phyloP scores from a whole-genome alignment of 2,888 invertebrate genomes.

The Marronus borbonicus region DNA sequence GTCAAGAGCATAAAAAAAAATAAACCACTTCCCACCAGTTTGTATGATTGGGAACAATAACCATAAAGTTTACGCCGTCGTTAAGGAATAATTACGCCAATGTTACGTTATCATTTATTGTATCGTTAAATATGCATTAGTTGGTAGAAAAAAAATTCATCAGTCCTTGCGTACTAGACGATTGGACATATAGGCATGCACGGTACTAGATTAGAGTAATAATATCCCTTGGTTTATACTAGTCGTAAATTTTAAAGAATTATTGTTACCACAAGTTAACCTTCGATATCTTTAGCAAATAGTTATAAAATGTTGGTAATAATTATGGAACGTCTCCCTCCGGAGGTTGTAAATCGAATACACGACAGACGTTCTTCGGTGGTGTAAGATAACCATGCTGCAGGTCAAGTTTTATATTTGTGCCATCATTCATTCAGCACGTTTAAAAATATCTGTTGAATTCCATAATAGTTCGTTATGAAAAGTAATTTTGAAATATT shows the following conservation, averaged over 20 bases:
- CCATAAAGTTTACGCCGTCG: conserved; percentile 43
- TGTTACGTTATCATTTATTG: conserved; percentile 45
- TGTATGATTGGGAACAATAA: conserved; percentile 44
- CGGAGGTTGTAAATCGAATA: conserved; percentile 33
- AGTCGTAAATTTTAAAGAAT: conserved; percentile 45
- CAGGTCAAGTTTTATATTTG: conserved; percentile 24
- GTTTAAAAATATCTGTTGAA: conserved; percentile 15
- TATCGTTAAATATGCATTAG: conserved; percentile 47
- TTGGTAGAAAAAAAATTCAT: conserved; percentile 28
- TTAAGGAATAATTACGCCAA: conserved; percentile 41
- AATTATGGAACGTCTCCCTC: conserved; percentile 31
- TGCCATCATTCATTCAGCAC: conserved; percentile 23
- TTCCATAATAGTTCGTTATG: conserved; percentile 29
- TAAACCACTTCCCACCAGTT: conserved; percentile 33
- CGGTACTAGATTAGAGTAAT: conserved; percentile 36
- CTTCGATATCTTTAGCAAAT: conserved; percentile 40
- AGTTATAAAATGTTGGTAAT: conserved; percentile 43
- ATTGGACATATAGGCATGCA: neutral
- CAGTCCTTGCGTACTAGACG: conserved; percentile 4
- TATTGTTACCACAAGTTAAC: conserved; percentile 30
- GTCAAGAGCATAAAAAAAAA: conserved; percentile 4
- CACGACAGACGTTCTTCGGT: conserved; percentile 24
- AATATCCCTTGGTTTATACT: conserved; percentile 45
- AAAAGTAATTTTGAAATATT: conserved; percentile 33
- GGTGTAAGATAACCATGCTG: conserved; percentile 33